A percentile compares a stretch with the other conserved stretches of the same genome.
phyloP scores from a whole-genome alignment of 2,113 vertebrate species.

The Brevimyrus niger region DNA sequence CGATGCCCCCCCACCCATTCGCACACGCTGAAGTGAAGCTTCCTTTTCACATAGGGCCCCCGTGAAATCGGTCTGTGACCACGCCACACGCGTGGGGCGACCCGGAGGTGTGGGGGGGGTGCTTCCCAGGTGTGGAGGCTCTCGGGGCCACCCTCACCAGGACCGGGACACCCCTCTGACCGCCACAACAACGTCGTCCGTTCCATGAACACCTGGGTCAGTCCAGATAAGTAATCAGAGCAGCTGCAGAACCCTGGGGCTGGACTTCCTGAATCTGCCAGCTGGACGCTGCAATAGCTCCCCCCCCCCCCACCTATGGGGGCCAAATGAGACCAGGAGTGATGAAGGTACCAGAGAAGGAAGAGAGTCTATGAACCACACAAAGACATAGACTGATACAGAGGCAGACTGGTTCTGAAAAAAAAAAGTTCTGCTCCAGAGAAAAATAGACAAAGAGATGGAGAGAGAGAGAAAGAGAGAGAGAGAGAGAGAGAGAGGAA shows the following conservation, averaged over 20 bases:
- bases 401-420: constrained; percentile 15
- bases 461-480: neutral
- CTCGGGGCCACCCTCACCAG: neutral
- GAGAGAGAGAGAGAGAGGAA: constrained; percentile 12
- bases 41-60: neutral
- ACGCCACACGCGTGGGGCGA: neutral
- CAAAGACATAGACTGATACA: constrained; percentile 6
- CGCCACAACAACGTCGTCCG: no score
- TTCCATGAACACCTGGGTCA: neutral
- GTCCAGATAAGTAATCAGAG: neutral
- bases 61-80: neutral
- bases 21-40: neutral
- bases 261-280: neutral
- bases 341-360: neutral
- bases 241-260: neutral
- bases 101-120: neutral
- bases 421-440: constrained; percentile 37
- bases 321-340: neutral
- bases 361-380: neutral
- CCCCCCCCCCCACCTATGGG: no score
- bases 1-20: neutral
- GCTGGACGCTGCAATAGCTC: neutral
- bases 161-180: neutral
- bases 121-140: neutral
- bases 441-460: constrained; percentile 13